Percentiles rank a stretch among this genome's conserved stretches.
Conservation (phyloP, 1,140 invertebrate genomes). For the Apis laboriosa region DNA sequence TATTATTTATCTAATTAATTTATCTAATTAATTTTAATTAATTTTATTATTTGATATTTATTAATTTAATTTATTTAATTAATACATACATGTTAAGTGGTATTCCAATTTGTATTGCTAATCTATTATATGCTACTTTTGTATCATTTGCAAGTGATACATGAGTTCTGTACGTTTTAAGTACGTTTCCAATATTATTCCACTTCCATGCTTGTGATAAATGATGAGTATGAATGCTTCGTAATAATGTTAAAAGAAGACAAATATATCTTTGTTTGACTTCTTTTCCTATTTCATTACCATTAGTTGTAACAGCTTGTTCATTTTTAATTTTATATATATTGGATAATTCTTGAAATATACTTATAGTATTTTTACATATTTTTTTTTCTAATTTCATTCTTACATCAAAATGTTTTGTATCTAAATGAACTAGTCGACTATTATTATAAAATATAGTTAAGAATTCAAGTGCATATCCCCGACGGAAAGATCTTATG, state of each 20-base stretch:
- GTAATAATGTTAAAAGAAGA: constrained; percentile 77
- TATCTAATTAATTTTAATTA: no score
- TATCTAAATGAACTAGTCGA: constrained; percentile 72
- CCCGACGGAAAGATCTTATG: constrained; percentile 84
- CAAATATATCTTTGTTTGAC: constrained; percentile 78
- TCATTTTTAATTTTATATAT: constrained; percentile 61
- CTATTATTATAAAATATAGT: constrained; percentile 83
- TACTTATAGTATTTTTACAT: constrained; percentile 67
- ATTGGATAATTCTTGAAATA: constrained; percentile 68
- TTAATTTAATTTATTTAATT: constrained; percentile 2
- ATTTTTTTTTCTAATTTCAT: constrained; percentile 74
- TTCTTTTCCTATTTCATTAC: constrained; percentile 63
- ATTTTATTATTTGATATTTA: no score
- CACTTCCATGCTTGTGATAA: constrained; percentile 77
- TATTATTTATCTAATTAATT: no score
- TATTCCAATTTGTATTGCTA: constrained; percentile 75
- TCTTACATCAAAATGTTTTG: constrained; percentile 61
- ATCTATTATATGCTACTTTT: constrained; percentile 79
- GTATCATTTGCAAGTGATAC: constrained; percentile 75
- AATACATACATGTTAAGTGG: constrained; percentile 67
- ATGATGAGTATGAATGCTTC: constrained; percentile 71
- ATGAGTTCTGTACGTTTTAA: constrained; percentile 72
- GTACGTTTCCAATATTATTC: constrained; percentile 70
- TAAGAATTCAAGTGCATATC: constrained; percentile 85
- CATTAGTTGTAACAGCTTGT: constrained; percentile 55